Evolutionary conservation across 2,888 invertebrate species (phyloP).

Genomic region (Allophyes oxyacanthae): DNA sequence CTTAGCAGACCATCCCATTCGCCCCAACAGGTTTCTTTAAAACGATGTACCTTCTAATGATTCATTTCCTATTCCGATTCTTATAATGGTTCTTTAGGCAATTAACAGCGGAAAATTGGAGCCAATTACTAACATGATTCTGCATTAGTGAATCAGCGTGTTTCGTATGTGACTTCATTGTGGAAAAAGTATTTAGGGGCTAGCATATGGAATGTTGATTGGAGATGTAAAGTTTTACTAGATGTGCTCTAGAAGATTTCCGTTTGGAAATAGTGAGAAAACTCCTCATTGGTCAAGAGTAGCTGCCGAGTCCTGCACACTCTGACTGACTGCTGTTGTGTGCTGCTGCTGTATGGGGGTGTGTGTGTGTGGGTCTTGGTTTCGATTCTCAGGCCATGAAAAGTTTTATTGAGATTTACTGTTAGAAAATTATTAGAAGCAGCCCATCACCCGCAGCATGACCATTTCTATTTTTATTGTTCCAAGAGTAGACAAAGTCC

Average conservation of each 20-base stretch:
- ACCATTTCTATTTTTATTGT: no score
- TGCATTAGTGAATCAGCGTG: conserved; percentile 52
- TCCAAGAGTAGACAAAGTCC: no score
- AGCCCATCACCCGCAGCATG: no score
- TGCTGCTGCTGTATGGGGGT: no score
- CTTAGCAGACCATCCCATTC: conserved; percentile 16
- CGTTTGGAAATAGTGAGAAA: no score
- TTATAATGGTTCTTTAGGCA: conserved; percentile 52
- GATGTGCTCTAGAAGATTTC: conserved; percentile 7
- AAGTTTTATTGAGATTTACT: no score
- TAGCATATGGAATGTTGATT: conserved; percentile 32
- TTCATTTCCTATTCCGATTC: conserved; percentile 64
- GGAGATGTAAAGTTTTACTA: conserved; percentile 26
- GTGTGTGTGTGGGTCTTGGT: no score
- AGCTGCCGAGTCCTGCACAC: no score
- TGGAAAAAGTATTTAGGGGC: conserved; percentile 45
- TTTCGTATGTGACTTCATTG: conserved; percentile 53
- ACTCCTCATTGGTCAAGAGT: no score
- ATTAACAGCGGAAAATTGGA: conserved; percentile 57
- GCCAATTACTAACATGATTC: conserved; percentile 65
- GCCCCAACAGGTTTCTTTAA: conserved; percentile 14
- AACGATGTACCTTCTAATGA: conserved; percentile 45
- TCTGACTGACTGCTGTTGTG: no score
- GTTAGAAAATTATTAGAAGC: no score
- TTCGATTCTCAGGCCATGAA: no score